A percentile compares a stretch with the other conserved stretches of the same genome.
Conservation (phyloP, 1,140 invertebrate genomes). For the Trachymyrmex cornetzi region DNA sequence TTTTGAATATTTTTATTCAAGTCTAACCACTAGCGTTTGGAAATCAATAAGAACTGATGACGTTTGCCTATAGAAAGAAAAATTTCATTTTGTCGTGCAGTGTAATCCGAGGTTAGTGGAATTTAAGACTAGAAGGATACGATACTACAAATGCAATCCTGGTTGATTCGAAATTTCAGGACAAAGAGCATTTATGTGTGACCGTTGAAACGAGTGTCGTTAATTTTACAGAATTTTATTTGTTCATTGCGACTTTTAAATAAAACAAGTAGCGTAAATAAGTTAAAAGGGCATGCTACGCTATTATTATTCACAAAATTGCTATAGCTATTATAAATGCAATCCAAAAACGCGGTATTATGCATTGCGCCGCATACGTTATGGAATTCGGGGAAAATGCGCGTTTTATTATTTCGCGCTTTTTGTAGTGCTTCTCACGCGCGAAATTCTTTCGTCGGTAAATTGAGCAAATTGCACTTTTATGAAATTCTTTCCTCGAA, state of each 20-base stretch:
- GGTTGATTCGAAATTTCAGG: background rate
- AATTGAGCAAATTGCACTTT: conserved; percentile 59
- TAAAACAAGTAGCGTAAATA: conserved; percentile 26
- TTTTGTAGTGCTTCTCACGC: conserved; percentile 35
- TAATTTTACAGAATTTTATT: conserved; percentile 21
- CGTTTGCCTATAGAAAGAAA: background rate
- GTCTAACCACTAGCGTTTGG: too few relatives aligned
- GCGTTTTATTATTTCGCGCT: conserved; percentile 49
- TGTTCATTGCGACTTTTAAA: conserved; percentile 18
- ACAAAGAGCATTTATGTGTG: conserved; percentile 4
- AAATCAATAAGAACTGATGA: conserved; percentile 10
- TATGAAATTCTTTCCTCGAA: conserved; percentile 49
- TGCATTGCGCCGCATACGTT: conserved; percentile 21
- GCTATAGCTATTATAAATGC: conserved; percentile 6
- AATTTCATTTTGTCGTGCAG: conserved; percentile 26
- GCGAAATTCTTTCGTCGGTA: conserved; percentile 18
- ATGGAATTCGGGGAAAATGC: conserved; percentile 34
- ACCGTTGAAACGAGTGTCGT: background rate
- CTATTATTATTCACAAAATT: conserved; percentile 34
- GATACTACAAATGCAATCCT: background rate
- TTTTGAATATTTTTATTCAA: background rate
- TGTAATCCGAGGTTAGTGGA: conserved; percentile 23
- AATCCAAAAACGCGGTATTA: conserved; percentile 45
- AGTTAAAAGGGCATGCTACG: background rate
- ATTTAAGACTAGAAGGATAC: conserved; percentile 24